Percentiles rank a stretch among this genome's conserved stretches.
phyloP scores from a whole-genome alignment of 1,140 invertebrate species.

The Cryptotermes secundus region DNA sequence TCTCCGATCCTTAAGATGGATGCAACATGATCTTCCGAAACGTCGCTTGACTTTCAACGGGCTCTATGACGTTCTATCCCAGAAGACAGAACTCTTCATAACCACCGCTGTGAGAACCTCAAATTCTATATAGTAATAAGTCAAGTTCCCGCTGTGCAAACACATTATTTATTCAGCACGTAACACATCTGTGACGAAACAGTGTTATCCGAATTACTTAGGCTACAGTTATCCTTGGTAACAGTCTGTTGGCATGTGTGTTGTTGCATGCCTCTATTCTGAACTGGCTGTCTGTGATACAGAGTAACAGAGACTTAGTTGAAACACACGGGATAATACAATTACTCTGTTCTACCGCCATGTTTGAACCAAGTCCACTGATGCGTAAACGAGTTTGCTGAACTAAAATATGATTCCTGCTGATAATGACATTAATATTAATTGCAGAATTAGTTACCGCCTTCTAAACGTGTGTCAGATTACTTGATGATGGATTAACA shows the following conservation, averaged over 20 bases:
- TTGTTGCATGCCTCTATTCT: not conserved
- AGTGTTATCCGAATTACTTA: not conserved
- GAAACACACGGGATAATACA: not conserved
- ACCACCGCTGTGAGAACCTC: no score
- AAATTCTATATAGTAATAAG: no score
- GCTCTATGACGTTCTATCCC: no score
- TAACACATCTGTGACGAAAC: not conserved
- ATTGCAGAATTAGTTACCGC: not conserved
- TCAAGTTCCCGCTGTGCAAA: no score
- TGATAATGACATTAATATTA: not conserved
- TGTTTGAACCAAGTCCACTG: not conserved
- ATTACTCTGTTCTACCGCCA: not conserved
- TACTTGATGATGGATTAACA: no score
- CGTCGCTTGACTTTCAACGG: no score
- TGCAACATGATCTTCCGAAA: no score
- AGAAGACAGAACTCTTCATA: no score
- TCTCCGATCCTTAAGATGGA: no score
- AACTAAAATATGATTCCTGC: slow-evolving; percentile 6
- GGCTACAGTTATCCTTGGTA: not conserved
- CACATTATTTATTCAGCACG: no score
- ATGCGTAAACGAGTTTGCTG: not conserved
- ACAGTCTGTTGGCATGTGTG: not conserved
- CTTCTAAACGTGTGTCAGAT: not conserved
- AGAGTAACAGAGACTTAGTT: not conserved
- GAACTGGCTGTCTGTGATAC: not conserved